Evolutionary conservation across 2,113 vertebrate genomes (phyloP).

Genomic region (Corythaixoides concolor): DNA sequence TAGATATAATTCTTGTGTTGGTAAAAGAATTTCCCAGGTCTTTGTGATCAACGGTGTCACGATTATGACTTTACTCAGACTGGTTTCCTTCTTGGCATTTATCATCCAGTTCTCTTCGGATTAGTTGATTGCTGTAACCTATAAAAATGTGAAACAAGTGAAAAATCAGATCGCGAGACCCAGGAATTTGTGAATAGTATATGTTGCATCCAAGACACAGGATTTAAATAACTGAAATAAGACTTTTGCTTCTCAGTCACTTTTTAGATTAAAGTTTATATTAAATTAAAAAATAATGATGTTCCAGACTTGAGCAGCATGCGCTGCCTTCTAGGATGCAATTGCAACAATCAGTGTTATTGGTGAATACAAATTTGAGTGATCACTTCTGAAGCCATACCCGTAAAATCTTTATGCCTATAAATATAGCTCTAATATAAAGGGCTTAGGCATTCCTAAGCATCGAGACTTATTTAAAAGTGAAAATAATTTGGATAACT

Average conservation of each 20-base stretch:
- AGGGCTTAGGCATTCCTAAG: not conserved
- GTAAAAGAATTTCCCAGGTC: not conserved
- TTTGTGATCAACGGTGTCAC: not conserved
- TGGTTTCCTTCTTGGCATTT: not conserved
- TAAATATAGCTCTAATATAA: not conserved
- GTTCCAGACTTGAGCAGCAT: not conserved
- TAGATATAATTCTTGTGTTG: not conserved
- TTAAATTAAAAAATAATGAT: not conserved
- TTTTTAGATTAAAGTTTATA: not conserved
- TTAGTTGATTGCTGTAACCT: slow-evolving; percentile 66
- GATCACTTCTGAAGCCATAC: not conserved
- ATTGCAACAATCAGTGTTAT: not conserved
- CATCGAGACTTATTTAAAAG: not conserved
- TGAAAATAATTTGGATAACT: not conserved
- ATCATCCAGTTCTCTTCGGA: not conserved
- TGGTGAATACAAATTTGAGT: not conserved
- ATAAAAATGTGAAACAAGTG: not conserved
- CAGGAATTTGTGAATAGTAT: not conserved
- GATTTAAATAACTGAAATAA: not conserved
- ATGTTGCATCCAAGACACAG: not conserved
- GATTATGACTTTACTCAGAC: not conserved
- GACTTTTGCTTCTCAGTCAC: not conserved
- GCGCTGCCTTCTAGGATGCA: not conserved
- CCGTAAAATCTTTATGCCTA: not conserved
- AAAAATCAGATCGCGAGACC: not conserved